Base-by-base conservation (phyloP, 2,888 invertebrate species). In the Parnassius glacialis region DNA sequence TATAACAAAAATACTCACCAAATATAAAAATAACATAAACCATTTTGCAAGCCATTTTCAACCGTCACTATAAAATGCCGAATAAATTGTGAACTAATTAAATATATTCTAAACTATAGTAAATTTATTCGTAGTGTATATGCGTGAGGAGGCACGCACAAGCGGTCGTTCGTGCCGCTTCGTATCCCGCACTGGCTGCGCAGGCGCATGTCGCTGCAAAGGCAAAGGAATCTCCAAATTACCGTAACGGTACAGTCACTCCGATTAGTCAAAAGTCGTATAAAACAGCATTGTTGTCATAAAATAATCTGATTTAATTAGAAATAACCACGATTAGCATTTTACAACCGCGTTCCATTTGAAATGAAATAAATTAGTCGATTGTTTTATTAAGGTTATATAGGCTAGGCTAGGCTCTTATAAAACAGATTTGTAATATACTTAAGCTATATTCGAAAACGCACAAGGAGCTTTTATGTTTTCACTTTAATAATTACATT, bases 161-260 rank as follows among this genome's bases (percentile, higher is more conserved):
- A 43, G 61, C 64, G 66, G 50, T 58, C 72, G 70, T 69, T 67
- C 71, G 67, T 69, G 59, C 62, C 57, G 57, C 65, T 61, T 64
- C 60, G 63, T 59, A 50, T 62, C 48, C 64, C 64, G 66, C 67
- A 74, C 75, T 74, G 71, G 48, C 45, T 57, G 67, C 69, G 71
- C 66, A 67, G 43, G 25, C 44, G 47, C 47, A 13, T 13, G 47
- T 47, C 13, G 50, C 11, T 13, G 47, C 47, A 47, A 47, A 61
- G 54, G 25, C 62, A 59, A 64, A 61, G 54, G 66, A 65, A 68
- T 68, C 63, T 66, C 61, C 64, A 63, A 63, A 70, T 57, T 56
- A 43, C 58, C 61, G 61, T 67, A 67, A 67, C 67, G 67, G 67
- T 67, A 63, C 45, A 61, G 52, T 60, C 43, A 56, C 52, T 54